Base-by-base conservation (phyloP, 1,140 invertebrate species). In the Elysia chlorotica region DNA sequence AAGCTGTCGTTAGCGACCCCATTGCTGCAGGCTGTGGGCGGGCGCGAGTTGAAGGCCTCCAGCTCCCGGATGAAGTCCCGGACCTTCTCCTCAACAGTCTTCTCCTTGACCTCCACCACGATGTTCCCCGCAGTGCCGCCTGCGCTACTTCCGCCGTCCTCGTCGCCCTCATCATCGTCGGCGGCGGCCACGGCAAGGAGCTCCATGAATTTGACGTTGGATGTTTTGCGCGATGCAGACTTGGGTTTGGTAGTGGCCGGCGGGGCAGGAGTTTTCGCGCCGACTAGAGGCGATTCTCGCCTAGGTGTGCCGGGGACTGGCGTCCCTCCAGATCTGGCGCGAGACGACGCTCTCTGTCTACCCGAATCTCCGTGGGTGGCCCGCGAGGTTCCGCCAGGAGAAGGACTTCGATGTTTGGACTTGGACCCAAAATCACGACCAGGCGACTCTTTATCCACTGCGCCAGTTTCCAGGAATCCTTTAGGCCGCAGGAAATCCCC, bases 51-150 rank as follows among this genome's bases (percentile, higher is more conserved):
- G 33, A 17, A 14, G 36, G 33, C 28, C 56, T 66, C 54, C n/a
- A 19, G 38, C 19, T 61, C 53, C 25, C n/a, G 28, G 37, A 37
- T 25, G 30, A 30, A 48, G 37, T 23, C 17, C 33, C 28, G 31
- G 17, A 41, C 23, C 31, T 63, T 35, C 19, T 41, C 56, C 25
- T 25, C 41, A n/a, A 65, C 23, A 62, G 33, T 37, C 65, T 31
- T 25, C 28, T 14, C 31, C 25, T 28, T 37, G 0, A 75, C 65
- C n/a, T 66, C 35, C 3, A 66, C 56, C 14, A 30, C 56, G 38
- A 74, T 76, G 41, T 48, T 48, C 10, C n/a, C n/a, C n/a, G n/a
- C 35, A 73, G 69, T 2, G 65, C n/a, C 0, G 53, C 62, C 35
- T 75, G 76, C 19, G 36, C 35, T 23, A 74, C 25, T 17, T 59